Evolutionary conservation across 2,113 vertebrate genomes (phyloP), one percentile per base, ranked within the genome.

Genomic region (Planiliza haematocheilus): DNA sequence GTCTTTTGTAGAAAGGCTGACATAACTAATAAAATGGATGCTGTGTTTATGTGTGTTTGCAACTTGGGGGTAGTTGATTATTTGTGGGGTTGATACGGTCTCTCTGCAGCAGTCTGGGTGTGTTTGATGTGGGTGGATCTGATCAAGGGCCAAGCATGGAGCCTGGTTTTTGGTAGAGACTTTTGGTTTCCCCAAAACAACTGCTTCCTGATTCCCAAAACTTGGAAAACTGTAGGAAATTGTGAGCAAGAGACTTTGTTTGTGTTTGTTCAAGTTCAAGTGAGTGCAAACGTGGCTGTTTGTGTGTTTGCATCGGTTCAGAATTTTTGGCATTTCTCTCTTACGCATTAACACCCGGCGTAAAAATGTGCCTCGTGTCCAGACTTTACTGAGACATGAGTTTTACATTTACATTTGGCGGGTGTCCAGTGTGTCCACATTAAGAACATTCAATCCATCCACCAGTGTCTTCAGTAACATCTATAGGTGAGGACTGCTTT

Each of bases 81-180:
- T 86, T 82, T 83, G 71, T 77, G 43, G 62, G 71, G 45, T 65
- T 74, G 63, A 79, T 82, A 63, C 77, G 56, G 49, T 37, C 79
- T 62, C 58, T 48, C 60, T 83, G n/a, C 67, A 59, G 70, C 77
- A 75, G 73, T 55, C 83, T 57, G 52, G 7, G n/a, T 78, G 65
- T 81, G 85, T 92, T 92, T 92, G 91, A 92, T 92, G 91, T 90
- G 87, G 91, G 73, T 90, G 87, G 91, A 70, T 75, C 81, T 86
- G 84, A 75, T 86, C 58, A 59, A 79, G 81, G 84, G 87, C 87
- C 88, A 88, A 79, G 76, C 77, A 58, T 77, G 61, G 79, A 74
- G 77, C 70, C 75, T 81, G 83, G 82, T 81, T 84, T 46, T 89
- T 79, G 73, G 74, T 67, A 49, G 74, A 71, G 74, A 72, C 72